Evolutionary conservation across 1,140 invertebrate species (phyloP).

Genomic region (Argopecten irradians): DNA sequence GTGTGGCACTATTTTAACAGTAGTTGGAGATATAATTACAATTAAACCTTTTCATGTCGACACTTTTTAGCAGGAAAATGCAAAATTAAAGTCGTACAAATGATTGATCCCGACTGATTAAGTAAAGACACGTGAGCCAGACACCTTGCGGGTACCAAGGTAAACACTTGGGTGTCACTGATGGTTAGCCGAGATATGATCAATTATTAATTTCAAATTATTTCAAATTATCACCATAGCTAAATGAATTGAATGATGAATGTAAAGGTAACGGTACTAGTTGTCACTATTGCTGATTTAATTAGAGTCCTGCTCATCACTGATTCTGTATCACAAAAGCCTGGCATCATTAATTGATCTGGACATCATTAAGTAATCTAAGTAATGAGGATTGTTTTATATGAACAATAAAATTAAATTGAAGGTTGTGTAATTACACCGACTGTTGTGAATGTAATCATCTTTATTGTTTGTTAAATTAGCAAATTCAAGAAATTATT

Average conservation of each 20-base stretch:
- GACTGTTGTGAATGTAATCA: too few relatives aligned
- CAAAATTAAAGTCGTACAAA: background rate
- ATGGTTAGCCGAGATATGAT: background rate
- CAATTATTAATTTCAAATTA: conserved; percentile 15
- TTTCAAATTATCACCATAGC: conserved; percentile 22
- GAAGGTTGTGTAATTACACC: too few relatives aligned
- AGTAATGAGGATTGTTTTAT: too few relatives aligned
- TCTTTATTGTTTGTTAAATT: too few relatives aligned
- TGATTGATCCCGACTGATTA: background rate
- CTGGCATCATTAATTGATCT: too few relatives aligned
- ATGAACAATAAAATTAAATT: too few relatives aligned
- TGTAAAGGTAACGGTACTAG: background rate
- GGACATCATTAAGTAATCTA: too few relatives aligned
- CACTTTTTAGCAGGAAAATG: background rate
- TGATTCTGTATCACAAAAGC: too few relatives aligned
- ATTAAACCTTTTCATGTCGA: conserved; percentile 16
- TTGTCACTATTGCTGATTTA: background rate
- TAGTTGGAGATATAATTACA: background rate
- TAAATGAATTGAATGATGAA: conserved; percentile 13
- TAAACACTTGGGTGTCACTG: background rate
- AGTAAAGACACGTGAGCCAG: background rate
- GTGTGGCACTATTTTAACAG: background rate
- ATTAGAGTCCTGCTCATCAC: background rate
- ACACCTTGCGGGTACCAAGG: conserved; percentile 12
- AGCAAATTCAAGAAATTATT: too few relatives aligned